Conservation (phyloP, 2,113 vertebrate genomes). For the Panthera tigris region DNA sequence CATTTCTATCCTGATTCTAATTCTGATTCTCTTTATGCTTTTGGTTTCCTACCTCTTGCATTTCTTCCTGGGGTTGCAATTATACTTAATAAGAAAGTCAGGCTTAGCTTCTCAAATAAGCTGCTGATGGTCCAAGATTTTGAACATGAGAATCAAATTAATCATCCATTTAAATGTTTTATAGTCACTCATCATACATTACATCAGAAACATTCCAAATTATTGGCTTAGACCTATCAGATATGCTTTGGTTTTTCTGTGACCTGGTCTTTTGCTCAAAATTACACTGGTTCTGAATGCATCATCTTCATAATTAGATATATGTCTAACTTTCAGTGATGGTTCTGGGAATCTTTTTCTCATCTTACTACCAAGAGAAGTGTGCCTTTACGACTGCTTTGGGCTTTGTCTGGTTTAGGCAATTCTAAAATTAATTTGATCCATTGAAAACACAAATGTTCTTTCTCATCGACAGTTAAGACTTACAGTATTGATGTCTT, state of each 20-base stretch:
- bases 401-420: not conserved
- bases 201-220: not conserved
- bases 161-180: not conserved
- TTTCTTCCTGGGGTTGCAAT: not conserved
- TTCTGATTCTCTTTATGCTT: not conserved
- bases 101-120: not conserved
- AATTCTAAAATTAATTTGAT: slow-evolving; percentile 7
- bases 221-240: not conserved
- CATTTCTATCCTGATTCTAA: not conserved
- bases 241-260: not conserved
- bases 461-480: not conserved
- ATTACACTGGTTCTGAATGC: not conserved
- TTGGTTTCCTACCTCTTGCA: not conserved
- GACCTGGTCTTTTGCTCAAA: not conserved
- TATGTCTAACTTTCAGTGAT: not conserved
- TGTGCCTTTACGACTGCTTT: not conserved
- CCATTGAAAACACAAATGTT: not conserved
- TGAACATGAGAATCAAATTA: not conserved
- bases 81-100: not conserved
- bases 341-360: not conserved
- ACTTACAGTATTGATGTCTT: not conserved
- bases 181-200: not conserved
- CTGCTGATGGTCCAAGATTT: not conserved
- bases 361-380: not conserved
- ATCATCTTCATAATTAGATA: not conserved